These are phyloP conservation scores for Notolabrus celidotus DNA, from an alignment of 2,797 vertebrate genomes.

Conservation along the genomic window DNA sequence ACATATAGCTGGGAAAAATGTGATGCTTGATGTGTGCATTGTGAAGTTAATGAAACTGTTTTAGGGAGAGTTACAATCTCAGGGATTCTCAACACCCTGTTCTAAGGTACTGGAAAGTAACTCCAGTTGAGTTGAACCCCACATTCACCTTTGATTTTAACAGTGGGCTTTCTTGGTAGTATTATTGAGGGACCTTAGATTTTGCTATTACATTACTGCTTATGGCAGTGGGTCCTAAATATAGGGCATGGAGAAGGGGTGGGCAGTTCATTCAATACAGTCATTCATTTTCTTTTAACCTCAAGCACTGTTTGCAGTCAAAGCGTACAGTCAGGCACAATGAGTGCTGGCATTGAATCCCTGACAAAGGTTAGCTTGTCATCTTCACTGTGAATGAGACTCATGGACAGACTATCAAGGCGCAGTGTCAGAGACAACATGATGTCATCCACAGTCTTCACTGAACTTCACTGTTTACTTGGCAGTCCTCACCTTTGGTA, in stretches of 20 bases:
- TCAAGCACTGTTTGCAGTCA: slow-evolving; percentile 4
- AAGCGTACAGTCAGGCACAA: slow-evolving; percentile 4
- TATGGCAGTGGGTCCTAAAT: not conserved
- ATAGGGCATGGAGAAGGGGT: too few relatives aligned
- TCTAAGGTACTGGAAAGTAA: too few relatives aligned
- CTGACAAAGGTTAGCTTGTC: slow-evolving; percentile 7
- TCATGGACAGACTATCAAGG: not conserved
- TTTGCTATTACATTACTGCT: not conserved
- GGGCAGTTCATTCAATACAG: not conserved
- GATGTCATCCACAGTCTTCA: slow-evolving; percentile 2
- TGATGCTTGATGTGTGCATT: not conserved
- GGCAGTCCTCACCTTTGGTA: slow-evolving; percentile 1
- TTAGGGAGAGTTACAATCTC: too few relatives aligned
- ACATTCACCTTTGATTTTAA: slow-evolving; percentile 8
- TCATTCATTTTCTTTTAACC: slow-evolving; percentile 11
- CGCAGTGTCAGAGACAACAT: not conserved
- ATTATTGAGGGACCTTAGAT: not conserved
- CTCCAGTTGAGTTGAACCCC: too few relatives aligned
- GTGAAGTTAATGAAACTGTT: too few relatives aligned
- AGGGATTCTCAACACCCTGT: too few relatives aligned
- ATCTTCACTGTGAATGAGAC: slow-evolving; percentile 9
- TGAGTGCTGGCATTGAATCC: not conserved
- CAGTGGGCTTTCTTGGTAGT: not conserved
- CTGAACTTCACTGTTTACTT: not conserved
- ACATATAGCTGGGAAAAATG: not conserved